Conservation (phyloP, 2,797 vertebrate species). For the Schizopygopsis pylzovi region DNA sequence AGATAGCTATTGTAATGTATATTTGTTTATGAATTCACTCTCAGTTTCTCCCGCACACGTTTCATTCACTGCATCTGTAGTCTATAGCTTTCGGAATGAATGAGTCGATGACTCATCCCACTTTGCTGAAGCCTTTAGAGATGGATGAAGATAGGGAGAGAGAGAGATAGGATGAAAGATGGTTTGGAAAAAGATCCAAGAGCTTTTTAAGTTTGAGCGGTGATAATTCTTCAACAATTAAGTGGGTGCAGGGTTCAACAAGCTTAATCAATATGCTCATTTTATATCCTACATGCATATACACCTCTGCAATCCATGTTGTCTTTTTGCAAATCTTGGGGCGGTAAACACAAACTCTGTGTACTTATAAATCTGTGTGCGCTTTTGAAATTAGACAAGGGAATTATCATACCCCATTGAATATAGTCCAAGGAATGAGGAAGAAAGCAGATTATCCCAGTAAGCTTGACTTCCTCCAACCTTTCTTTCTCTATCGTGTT, state of each 20-base stretch:
- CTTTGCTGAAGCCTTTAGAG: slow-evolving; percentile 59
- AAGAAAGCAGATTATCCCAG: slow-evolving; percentile 33
- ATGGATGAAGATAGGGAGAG: slow-evolving; percentile 35
- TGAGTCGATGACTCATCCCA: slow-evolving; percentile 73
- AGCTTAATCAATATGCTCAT: background rate
- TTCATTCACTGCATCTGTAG: slow-evolving; percentile 75
- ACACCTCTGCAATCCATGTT: background rate
- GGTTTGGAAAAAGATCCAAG: slow-evolving; percentile 33
- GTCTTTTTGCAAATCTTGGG: slow-evolving; percentile 41
- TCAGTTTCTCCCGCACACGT: slow-evolving; percentile 32
- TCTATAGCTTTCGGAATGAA: slow-evolving; percentile 70
- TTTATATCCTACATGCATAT: background rate
- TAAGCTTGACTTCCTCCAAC: background rate
- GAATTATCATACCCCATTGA: slow-evolving; percentile 45
- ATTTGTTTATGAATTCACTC: slow-evolving; percentile 22
- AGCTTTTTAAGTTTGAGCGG: slow-evolving; percentile 46
- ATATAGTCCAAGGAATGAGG: slow-evolving; percentile 46
- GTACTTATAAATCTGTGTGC: slow-evolving; percentile 41
- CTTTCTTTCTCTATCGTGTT: background rate
- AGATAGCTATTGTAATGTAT: background rate
- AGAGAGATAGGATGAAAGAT: slow-evolving; percentile 34
- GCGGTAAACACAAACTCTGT: background rate
- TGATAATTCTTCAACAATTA: slow-evolving; percentile 30
- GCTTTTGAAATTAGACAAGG: slow-evolving; percentile 44
- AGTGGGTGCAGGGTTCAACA: slow-evolving; percentile 15